phyloP scores from a whole-genome alignment of 2,888 invertebrate genomes.

The Stenoptilia bipunctidactyla region DNA sequence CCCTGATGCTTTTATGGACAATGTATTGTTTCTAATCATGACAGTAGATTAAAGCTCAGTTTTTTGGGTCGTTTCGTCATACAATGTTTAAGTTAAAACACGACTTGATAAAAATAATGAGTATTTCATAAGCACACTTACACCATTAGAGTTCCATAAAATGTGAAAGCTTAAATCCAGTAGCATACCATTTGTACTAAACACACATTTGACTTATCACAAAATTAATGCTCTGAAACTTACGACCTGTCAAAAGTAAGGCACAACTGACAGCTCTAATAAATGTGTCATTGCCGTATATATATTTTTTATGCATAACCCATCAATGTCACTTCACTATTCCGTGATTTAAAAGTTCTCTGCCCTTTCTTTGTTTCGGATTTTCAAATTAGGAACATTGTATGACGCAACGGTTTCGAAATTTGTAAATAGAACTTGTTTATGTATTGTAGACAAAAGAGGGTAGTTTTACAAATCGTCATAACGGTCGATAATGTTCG shows the following conservation, averaged over 20 bases:
- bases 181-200: slow-evolving; percentile 39
- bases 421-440: slow-evolving; percentile 31
- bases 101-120: no score
- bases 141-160: slow-evolving; percentile 15
- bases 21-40: no score
- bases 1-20: no score
- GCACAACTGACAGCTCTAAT: slow-evolving; percentile 54
- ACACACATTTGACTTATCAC: slow-evolving; percentile 59
- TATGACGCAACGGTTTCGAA: slow-evolving; percentile 21
- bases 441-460: slow-evolving; percentile 23
- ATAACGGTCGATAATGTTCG: slow-evolving; percentile 34
- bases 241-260: slow-evolving; percentile 58
- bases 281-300: slow-evolving; percentile 58
- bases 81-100: no score
- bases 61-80: no score
- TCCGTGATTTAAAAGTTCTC: slow-evolving; percentile 60
- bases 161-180: slow-evolving; percentile 54
- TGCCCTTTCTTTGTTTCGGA: slow-evolving; percentile 66
- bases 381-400: slow-evolving; percentile 27
- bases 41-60: no score
- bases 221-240: slow-evolving; percentile 53
- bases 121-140: neutral
- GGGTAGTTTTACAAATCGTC: slow-evolving; percentile 37
- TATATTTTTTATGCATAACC: slow-evolving; percentile 29
- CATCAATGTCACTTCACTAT: slow-evolving; percentile 57